Base-by-base conservation (phyloP, 2,113 vertebrate genomes). In the Eleginops maclovinus region DNA sequence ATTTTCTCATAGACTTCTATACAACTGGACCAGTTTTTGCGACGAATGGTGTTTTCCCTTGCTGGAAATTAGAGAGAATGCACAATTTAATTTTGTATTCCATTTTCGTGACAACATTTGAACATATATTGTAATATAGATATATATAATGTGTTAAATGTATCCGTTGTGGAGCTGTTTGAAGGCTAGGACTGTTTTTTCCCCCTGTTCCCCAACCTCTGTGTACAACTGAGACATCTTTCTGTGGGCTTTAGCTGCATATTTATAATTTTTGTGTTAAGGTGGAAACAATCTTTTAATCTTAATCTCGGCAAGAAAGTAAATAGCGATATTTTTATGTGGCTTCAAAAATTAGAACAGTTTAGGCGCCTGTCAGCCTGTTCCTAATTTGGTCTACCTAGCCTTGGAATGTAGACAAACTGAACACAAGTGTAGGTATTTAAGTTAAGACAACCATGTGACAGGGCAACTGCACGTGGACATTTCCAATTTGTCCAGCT, bases 381-480 rank as follows among this genome's bases (percentile, higher is more conserved):
- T 72, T 82, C 75, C 61, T 68, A 46, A 73, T 75, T 59, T 24
- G 0, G 17, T 63, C 75, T 66, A 58, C 67, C 56, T 72, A 36
- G 54, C 59, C n/a, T 61, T n/a, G 16, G 19, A 60, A 73, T 47
- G 21, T 21, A 62, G 55, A 16, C 22, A 69, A 75, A 86, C 43
- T 43, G 46, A 47, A 11, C 28, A n/a, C 24, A 79, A 79, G 63
- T 54, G 70, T 71, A 41, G 43, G 49, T 51, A 73, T 66, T 81
- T 53, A 46, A 72, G n/a, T 58, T 14, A 64, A 67, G 79, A 77
- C 65, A 75, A 77, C 60, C 74, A 72, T 87, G 73, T 80, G 81
- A 80, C 59, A 47, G 49, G 59, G 26, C 24, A 64, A 65, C 62
- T 77, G 47, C 13, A 24, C 26, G 55, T 14, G 12, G 71, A 73